Evolutionary conservation across 2,888 invertebrate genomes (phyloP), one percentile per base, ranked within the genome.

Genomic region (Mystacides longicornis): DNA sequence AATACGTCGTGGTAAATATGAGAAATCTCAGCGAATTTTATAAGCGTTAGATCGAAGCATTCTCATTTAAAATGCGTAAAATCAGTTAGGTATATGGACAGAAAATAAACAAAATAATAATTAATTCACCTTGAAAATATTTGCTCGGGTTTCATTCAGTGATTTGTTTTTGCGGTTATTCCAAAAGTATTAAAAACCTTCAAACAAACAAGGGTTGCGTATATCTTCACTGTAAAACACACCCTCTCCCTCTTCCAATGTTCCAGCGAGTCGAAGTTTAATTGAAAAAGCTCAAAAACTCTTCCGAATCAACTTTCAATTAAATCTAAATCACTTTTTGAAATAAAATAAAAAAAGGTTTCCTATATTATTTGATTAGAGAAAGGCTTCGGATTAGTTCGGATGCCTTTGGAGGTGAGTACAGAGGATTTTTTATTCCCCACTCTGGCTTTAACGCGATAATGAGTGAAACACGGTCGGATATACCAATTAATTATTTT

Each of bases 321-420:
- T 37, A 37, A 37, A 37, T 37, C 16, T 37, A 37, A 37, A 37
- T 37, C 37, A 37, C 37, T 37, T 37, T 37, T 37, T 37, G 14
- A 16, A 16, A n/a, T n/a, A n/a, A n/a, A n/a, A n/a, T n/a, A n/a
- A 16, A 37, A 37, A 37, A 37, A 37, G 37, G 37, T 37, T 37
- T 3, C 37, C n/a, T 14, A 37, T 37, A 37, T n/a, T n/a, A n/a
- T 37, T 37, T 16, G 37, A 37, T 37, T 37, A n/a, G 4, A 37
- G 37, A 14, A 14, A 37, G 16, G n/a, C n/a, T 27, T 14, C 4
- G 37, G 37, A 37, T n/a, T n/a, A 37, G 16, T 37, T 14, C 14
- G 27, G 27, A 37, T 37, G 3, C 14, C 14, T 7, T n/a, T n/a
- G n/a, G n/a, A n/a, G n/a, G n/a, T n/a, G n/a, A n/a, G n/a, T n/a